Evolutionary conservation across 2,797 vertebrate species (phyloP).

Genomic region (Gallinago solitaria): DNA sequence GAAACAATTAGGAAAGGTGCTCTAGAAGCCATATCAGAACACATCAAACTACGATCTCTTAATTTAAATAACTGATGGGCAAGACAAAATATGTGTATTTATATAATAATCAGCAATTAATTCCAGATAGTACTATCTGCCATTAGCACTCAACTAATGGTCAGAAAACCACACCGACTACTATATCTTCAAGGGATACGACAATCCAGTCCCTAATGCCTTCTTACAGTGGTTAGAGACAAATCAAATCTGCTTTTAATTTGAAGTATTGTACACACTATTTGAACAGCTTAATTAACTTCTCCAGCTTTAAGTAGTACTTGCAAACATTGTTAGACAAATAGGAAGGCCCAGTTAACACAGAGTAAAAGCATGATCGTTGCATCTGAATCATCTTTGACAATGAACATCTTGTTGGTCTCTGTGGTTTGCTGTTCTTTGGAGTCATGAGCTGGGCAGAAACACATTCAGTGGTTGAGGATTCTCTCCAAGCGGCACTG

Average conservation of each 20-base stretch:
- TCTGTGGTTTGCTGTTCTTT: neutral
- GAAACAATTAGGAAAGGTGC: neutral
- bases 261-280: neutral
- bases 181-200: neutral
- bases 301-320: neutral
- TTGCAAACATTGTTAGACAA: neutral
- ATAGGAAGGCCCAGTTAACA: neutral
- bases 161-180: neutral
- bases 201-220: neutral
- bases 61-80: neutral
- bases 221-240: neutral
- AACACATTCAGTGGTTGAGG: neutral
- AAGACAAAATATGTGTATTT: neutral
- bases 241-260: constrained; percentile 31
- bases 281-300: constrained; percentile 30
- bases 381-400: neutral
- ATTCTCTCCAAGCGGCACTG: neutral
- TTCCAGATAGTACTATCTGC: neutral
- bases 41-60: neutral
- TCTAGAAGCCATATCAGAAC: neutral
- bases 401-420: neutral
- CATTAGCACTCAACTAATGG: neutral
- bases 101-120: neutral
- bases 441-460: neutral
- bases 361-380: neutral